Evolutionary conservation across 2,888 invertebrate species (phyloP).

Genomic region (Anorthoa munda): DNA sequence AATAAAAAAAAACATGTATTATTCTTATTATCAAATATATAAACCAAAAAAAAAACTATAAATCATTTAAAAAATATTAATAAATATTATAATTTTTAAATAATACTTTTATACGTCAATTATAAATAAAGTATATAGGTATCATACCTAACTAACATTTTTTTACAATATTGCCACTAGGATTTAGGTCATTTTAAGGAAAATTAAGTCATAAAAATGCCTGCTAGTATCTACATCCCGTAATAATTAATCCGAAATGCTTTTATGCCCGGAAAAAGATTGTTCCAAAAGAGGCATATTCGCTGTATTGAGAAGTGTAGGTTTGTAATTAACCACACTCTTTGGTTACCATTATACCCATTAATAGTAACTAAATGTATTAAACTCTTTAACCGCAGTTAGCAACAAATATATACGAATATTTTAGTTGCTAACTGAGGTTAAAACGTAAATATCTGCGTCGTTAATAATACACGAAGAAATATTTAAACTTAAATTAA

Average conservation of each 20-base stretch:
- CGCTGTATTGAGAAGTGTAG: neutral
- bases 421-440: too few species aligned
- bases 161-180: neutral
- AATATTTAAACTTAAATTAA: neutral
- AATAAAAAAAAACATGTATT: neutral
- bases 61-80: neutral
- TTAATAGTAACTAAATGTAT: neutral
- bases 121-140: neutral
- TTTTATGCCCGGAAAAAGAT: neutral
- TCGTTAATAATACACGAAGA: neutral
- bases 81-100: neutral
- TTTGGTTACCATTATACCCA: neutral
- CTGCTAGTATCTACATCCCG: neutral
- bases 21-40: neutral
- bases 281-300: neutral
- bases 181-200: neutral
- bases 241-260: neutral
- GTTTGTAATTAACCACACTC: neutral
- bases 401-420: neutral
- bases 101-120: neutral
- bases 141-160: neutral
- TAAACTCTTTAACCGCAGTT: constrained; percentile 12
- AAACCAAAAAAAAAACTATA: neutral
- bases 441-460: neutral
- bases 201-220: neutral